Base-by-base conservation (phyloP, 2,797 vertebrate genomes). In the Peromyscus attwateri region DNA sequence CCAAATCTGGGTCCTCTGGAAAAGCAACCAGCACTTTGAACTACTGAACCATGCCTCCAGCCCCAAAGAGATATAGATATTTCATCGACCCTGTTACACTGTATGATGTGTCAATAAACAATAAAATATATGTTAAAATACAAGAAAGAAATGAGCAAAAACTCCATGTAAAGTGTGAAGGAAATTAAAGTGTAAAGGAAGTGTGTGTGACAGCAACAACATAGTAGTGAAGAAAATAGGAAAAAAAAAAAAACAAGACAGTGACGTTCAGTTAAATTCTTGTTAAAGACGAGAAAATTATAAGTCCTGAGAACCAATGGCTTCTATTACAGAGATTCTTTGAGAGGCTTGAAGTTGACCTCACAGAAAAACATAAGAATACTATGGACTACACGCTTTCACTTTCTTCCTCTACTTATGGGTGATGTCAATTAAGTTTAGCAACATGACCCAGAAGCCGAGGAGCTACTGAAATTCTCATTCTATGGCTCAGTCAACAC, bases 351-450 rank as follows among this genome's bases (percentile, higher is more conserved):
- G 46, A 23, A 92, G 79, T 43, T 60, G 76, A 29, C 25, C 23
- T 43, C 13, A 27, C 0, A 17, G 40, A 49, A 31, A 77, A 95
- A 91, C 82, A 70, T 49, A 73, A 89, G 70, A 29, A 8, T 55
- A 17, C 4, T 25, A 52, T 71, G 23, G 43, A 82, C 89, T 92
- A n/a, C 5, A 60, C 19, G 11, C 23, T 60, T 64, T 87, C 43
- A 37, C 62, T 66, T 93, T 60, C 57, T 88, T 71, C 37, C 52
- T 14, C 49, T 93, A 76, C 71, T 95, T 89, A 92, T 89, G 89
- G 70, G 52, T 91, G 66, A 19, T 95, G 70, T 94, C 92, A 94
- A 84, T 96, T 94, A 96, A 95, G 80, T 66, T 94, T 66, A 89
- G 83, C 79, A 70, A 76, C 76, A 89, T 64, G 73, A 62, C n/a